Conservation (phyloP, 1,140 invertebrate species). For the Thalassaphorura encarpata region DNA sequence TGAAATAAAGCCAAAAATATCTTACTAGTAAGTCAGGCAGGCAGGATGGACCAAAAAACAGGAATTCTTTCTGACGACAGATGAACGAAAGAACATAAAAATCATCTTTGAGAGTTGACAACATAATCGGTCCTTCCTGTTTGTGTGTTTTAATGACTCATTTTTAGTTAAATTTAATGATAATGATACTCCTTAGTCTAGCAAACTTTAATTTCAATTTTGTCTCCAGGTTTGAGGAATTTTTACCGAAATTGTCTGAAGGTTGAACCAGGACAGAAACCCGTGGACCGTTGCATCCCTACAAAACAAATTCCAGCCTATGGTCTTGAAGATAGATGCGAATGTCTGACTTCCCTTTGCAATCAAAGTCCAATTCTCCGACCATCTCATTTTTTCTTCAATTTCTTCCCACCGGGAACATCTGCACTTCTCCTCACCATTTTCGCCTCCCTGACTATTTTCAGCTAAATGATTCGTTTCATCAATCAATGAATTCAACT, state of each 20-base stretch:
- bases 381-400: background rate
- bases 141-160: background rate
- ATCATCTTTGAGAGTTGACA: background rate
- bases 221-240: constrained; percentile 14
- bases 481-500: background rate
- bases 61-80: background rate
- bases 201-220: background rate
- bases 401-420: background rate
- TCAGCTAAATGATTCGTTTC: background rate
- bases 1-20: too few relatives aligned
- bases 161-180: background rate
- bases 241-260: constrained; percentile 26
- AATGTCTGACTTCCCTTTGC: constrained; percentile 21
- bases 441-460: background rate
- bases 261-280: background rate
- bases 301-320: background rate
- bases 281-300: constrained; percentile 12
- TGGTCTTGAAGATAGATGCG: constrained; percentile 10
- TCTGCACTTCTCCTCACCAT: background rate
- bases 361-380: constrained; percentile 7
- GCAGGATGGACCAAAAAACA: too few relatives aligned
- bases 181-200: background rate
- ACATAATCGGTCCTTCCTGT: background rate
- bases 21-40: too few relatives aligned
- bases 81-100: background rate